Evolutionary conservation across 1,140 invertebrate genomes (phyloP).

Genomic region (Plutomurus gul): DNA sequence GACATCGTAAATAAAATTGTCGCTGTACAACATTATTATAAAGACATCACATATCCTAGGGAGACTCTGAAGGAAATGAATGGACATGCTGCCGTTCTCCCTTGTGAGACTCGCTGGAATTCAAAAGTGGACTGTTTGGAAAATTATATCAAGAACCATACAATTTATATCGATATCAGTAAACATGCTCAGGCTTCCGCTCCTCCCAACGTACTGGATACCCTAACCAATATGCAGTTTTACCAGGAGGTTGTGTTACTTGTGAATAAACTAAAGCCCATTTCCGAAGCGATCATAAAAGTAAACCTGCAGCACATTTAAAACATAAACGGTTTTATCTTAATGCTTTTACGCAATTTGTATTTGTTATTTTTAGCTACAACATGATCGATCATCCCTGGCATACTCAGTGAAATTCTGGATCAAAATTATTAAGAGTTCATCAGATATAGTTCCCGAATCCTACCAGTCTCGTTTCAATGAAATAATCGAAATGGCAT

Average conservation of each 20-base stretch:
- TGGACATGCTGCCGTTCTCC: not conserved
- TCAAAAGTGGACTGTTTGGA: not conserved
- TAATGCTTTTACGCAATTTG: not conserved
- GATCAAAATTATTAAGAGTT: no score
- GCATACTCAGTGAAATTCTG: not conserved
- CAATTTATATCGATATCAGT: not conserved
- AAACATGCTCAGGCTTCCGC: not conserved
- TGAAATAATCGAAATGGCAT: not conserved
- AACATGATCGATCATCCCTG: not conserved
- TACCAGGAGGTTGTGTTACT: not conserved
- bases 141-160: not conserved
- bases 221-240: not conserved
- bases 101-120: not conserved
- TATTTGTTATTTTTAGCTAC: not conserved
- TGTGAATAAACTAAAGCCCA: not conserved
- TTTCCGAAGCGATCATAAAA: not conserved
- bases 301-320: not conserved
- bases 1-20: not conserved
- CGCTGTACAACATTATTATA: constrained; percentile 14
- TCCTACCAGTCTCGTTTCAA: not conserved
- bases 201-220: not conserved
- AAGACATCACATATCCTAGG: not conserved
- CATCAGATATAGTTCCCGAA: no score
- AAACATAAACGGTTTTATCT: not conserved
- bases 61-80: not conserved